Evolutionary conservation across 2,113 vertebrate genomes (phyloP).

Genomic region (Zonotrichia leucophrys): DNA sequence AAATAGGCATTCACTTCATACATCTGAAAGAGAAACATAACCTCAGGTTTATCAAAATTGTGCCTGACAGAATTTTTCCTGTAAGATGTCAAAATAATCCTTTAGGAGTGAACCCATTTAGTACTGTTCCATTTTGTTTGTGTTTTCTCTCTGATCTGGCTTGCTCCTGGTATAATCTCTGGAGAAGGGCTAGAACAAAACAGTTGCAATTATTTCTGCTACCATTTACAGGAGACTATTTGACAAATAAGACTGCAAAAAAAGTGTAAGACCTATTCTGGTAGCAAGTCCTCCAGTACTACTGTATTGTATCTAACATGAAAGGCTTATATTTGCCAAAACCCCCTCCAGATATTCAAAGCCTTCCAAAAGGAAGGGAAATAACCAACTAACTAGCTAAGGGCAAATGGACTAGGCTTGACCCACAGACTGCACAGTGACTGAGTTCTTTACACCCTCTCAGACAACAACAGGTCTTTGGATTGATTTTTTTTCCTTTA

Average conservation of each 20-base stretch:
- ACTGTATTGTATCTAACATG: neutral
- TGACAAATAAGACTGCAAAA: neutral
- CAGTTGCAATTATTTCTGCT: neutral
- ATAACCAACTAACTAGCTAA: neutral
- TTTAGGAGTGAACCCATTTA: neutral
- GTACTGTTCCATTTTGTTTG: neutral
- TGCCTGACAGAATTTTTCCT: neutral
- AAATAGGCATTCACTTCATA: conserved; percentile 13
- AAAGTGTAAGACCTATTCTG: neutral
- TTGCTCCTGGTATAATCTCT: neutral
- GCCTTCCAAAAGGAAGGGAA: neutral
- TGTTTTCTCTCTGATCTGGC: neutral
- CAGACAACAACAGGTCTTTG: neutral
- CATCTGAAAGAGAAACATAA: neutral
- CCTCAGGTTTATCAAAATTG: conserved; percentile 12
- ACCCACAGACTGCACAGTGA: neutral
- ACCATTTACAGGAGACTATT: neutral
- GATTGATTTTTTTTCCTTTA: neutral
- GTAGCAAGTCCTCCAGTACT: neutral
- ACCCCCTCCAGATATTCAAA: neutral
- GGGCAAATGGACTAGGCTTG: neutral
- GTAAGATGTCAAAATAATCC: neutral
- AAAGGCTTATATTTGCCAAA: neutral
- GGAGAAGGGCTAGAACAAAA: neutral
- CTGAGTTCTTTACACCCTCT: neutral